Evolutionary conservation across 2,888 invertebrate species (phyloP).

Genomic region (Pheosia gnoma): DNA sequence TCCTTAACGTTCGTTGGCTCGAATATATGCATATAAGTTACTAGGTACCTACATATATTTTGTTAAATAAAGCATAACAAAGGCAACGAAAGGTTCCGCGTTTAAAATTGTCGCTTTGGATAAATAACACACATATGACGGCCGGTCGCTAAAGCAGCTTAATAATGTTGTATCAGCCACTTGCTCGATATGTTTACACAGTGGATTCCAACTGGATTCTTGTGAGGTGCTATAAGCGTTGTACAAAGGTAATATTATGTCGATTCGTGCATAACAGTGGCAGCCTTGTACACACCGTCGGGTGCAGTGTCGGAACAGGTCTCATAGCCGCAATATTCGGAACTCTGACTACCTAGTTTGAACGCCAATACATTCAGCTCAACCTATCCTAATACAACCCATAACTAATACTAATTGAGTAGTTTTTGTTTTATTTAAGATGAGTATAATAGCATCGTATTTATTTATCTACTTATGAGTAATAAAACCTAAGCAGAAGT

Average conservation of each 20-base stretch:
- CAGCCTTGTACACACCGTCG: conserved; percentile 14
- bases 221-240: conserved; percentile 22
- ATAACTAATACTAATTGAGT: too few relatives aligned
- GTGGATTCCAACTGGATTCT: conserved; percentile 24
- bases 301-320: too few relatives aligned
- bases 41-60: not conserved
- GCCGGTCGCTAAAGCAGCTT: not conserved
- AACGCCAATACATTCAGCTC: too few relatives aligned
- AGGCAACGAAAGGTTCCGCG: conserved; percentile 6
- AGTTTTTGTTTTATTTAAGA: too few relatives aligned
- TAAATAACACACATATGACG: not conserved
- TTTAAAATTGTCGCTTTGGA: not conserved
- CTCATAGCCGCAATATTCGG: too few relatives aligned
- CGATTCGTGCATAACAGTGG: conserved; percentile 19
- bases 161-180: not conserved
- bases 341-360: too few relatives aligned
- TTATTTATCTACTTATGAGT: too few relatives aligned
- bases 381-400: too few relatives aligned
- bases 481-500: too few relatives aligned
- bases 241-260: conserved; percentile 10
- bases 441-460: too few relatives aligned
- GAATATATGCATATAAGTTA: too few relatives aligned
- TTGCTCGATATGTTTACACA: conserved; percentile 16
- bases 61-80: not conserved
- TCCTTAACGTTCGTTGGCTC: too few relatives aligned